Evolutionary conservation across 1,140 invertebrate species (phyloP), one percentile per base, ranked within the genome.

Genomic region (Euwallacea fornicatus): DNA sequence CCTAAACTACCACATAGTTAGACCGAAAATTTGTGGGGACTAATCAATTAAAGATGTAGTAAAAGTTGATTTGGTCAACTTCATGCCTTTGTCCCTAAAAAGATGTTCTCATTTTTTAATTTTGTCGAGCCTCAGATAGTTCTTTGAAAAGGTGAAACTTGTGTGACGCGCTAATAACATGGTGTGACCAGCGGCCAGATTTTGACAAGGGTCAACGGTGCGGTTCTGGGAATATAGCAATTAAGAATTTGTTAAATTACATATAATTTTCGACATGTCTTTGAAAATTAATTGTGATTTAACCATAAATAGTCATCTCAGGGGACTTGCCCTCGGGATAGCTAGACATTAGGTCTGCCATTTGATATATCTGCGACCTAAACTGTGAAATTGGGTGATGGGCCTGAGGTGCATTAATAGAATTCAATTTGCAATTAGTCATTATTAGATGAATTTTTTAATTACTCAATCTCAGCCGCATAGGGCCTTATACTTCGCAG

Each of bases 161-260:
- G 64, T 75, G 72, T 76, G 75, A 76, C 75, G 75, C 70, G 66
- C 60, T 76, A 76, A 76, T 76, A 76, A 76, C 62, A 75, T 50
- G 69, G 74, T 75, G 71, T 75, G 72, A 75, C 72, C 74, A 67
- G 68, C 74, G 74, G 72, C 74, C 66, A 66, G 69, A 73, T 61
- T 75, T 74, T 76, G 75, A 76, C 75, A 76, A 75, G 74, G 76
- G 76, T 76, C 76, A 67, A 72, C 66, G 63, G 63, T 67, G 64
- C 61, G 55, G 67, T 76, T 71, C 76, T 75, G 43, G 68, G 75
- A 76, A 76, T 75, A 75, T 75, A 74, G 74, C 74, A 76, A 76
- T 76, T 75, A 75, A 75, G 72, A 74, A 75, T 75, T 76, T 76
- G 74, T 74, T 72, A 76, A 75, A 76, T 76, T 76, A 76, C 73